Evolutionary conservation across 1,140 invertebrate genomes (phyloP), one percentile per base, ranked within the genome.

Genomic region (Penaeus chinensis): DNA sequence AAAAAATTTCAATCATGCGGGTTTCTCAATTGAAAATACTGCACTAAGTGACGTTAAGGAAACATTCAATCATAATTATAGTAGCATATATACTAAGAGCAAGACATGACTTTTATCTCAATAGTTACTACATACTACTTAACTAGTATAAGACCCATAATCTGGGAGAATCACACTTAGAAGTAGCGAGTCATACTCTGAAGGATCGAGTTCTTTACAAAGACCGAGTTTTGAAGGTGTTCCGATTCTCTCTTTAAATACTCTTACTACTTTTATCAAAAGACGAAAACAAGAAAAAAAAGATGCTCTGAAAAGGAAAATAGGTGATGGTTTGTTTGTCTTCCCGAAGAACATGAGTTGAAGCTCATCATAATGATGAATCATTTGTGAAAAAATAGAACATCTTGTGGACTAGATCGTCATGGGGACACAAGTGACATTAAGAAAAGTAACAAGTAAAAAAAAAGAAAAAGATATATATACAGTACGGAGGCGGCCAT

Each of bases 61-160:
- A 69, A 85, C 76, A 79, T 65, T 65, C 77, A 86, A 63, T 85
- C 84, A 78, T 77, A 78, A 82, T 82, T 37, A 47, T 77, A 76
- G 69, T 86, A 86, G 84, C 84, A 86, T 79, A 81, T 79, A 81
- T 69, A 54, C 62, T 81, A 81, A 65, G 63, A 27, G 85, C 85
- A 82, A 77, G 80, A 66, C 85, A 87, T 24, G 63, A 66, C n/a
- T 78, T 27, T 24, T 27, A 54, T 54, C 54, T 54, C 54, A 54
- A 54, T 54, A 54, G 54, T 54, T 54, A 78, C 80, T 87, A 87
- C 85, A 63, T 82, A 65, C 85, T 87, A 87, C 85, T 37, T 54
- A 54, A 78, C 85, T 83, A 83, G 69, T 82, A 83, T 87, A 87
- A 87, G 85, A 87, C 85, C 85, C 85, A 87, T 87, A 87, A 87